Evolutionary conservation across 53 echinoderm and acorn worm species (phyloP), one percentile per base, ranked within the genome.

Genomic region (Echinarachnius parma): DNA sequence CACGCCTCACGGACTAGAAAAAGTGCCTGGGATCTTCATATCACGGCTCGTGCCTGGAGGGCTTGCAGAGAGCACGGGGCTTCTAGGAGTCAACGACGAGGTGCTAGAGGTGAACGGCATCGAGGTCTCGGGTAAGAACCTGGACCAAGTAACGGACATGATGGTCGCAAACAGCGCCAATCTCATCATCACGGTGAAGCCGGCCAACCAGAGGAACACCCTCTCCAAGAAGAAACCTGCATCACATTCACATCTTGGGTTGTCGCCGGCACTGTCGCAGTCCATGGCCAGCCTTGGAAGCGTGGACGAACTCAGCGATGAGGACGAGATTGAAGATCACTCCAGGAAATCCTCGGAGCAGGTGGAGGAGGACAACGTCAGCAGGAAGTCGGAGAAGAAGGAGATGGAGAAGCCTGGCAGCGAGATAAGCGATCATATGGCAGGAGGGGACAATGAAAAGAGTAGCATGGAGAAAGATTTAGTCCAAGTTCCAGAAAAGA

Each of bases 161-260:
- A 98, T 98, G 98, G 98, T 98, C 1, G 98, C 98, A 28, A 98
- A 98, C 83, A 98, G 98, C 80, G 79, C 88, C 57, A 98, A 98
- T 36, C 78, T 98, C 20, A 98, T 98, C 70, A 98, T 98, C 33
- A 98, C 98, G 9, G 98, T 98, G 27, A 98, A 98, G 60, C 98
- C 98, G 4, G 98, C 91, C 52, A 98, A 98, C 61, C 98, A 98
- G 82, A 60, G 98, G 21, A 98, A 98, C 85, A 98, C 90, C 4
- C 59, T 93, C 47, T 93, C 94, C 9, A 84, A 80, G 64, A 81
- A 66, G 56, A 82, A 69, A 59, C 32, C 53, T 3, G n/a, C n/a
- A n/a, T n/a, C n/a, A n/a, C n/a, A n/a, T n/a, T 59, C 82, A 1
- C 57, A 54, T 4, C 53, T 66, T 27, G 70, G 60, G 10, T 49